A percentile compares a stretch with the other conserved stretches of the same genome.
Conservation (phyloP, 2,113 vertebrate species). For the Lethenteron reissneri region DNA sequence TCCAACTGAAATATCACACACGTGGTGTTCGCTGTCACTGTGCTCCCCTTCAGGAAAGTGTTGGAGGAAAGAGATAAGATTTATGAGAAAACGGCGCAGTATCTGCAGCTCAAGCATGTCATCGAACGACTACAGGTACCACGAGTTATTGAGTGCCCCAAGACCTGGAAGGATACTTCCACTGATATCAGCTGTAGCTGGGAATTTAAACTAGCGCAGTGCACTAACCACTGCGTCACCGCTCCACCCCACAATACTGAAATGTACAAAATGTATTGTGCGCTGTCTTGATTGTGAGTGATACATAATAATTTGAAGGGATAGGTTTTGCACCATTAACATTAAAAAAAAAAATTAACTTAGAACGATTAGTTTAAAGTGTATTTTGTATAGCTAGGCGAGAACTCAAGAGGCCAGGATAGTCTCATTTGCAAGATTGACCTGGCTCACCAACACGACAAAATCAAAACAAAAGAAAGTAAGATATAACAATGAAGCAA, state of each 20-base stretch:
- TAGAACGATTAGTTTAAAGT: no score
- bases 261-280: not conserved
- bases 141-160: not conserved
- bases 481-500: no score
- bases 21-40: not conserved
- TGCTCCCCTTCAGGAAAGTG: constrained; percentile 27
- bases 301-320: not conserved
- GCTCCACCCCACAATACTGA: not conserved
- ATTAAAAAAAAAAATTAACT: no score
- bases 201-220: not conserved
- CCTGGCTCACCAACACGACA: no score
- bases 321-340: not conserved
- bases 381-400: no score
- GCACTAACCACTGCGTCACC: not conserved
- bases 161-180: not conserved
- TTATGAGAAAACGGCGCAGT: constrained; percentile 52
- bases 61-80: constrained; percentile 49
- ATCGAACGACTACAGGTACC: constrained; percentile 45
- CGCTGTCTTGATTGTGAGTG: not conserved
- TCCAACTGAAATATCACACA: no score
- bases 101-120: constrained; percentile 53
- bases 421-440: no score
- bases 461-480: no score
- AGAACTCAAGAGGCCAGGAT: no score
- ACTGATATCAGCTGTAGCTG: not conserved